Percentiles rank a stretch among this genome's conserved stretches.
phyloP scores from a whole-genome alignment of 1,140 invertebrate species.

The Colletes latitarsis region DNA sequence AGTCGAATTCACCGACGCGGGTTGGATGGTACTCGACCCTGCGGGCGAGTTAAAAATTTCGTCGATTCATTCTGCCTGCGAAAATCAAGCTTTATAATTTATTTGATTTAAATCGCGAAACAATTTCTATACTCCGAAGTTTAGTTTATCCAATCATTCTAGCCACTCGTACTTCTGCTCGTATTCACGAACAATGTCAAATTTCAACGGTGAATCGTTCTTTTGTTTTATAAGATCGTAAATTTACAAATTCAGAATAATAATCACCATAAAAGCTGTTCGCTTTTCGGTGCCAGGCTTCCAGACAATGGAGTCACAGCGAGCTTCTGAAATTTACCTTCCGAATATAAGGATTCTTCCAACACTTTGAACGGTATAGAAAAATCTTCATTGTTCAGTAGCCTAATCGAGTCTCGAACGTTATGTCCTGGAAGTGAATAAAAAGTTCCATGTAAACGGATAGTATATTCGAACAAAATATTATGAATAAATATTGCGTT shows the following conservation, averaged over 20 bases:
- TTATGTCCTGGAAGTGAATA: conserved; percentile 52
- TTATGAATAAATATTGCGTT: not conserved
- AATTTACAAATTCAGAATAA: too few relatives aligned
- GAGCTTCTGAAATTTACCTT: conserved; percentile 70
- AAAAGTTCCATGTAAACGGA: too few relatives aligned
- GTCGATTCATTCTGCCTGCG: not conserved
- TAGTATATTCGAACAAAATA: not conserved
- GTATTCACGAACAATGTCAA: too few relatives aligned
- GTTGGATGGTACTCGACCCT: conserved; percentile 74
- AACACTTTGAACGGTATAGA: conserved; percentile 70
- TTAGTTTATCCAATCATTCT: too few relatives aligned
- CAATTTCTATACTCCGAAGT: too few relatives aligned
- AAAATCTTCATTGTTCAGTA: conserved; percentile 76
- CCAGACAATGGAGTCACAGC: conserved; percentile 73
- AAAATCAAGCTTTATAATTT: not conserved
- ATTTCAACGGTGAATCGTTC: too few relatives aligned
- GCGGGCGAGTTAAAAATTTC: conserved; percentile 51
- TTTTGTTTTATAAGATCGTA: too few relatives aligned
- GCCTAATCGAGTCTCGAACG: conserved; percentile 54
- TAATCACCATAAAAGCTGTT: conserved; percentile 66
- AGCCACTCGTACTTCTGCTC: too few relatives aligned
- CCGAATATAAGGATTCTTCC: conserved; percentile 70
- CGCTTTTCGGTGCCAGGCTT: conserved; percentile 63
- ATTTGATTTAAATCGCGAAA: too few relatives aligned
- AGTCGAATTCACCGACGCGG: conserved; percentile 70